Evolutionary conservation across 2,113 vertebrate species (phyloP).

Genomic region (mouse (Mus musculus)): GRCm39 chr11:118558501-118559000

Average conservation of each 20-base stretch:
- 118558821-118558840: rapidly evolving
- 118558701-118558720: not conserved
- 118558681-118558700: not conserved
- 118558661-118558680: rapidly evolving
- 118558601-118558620: not conserved
- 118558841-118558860: rapidly evolving
- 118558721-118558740: rapidly evolving
- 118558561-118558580: not conserved
- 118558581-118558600: not conserved
- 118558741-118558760: no score
- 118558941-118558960: not conserved
- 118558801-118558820: rapidly evolving
- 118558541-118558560: not conserved
- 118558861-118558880: rapidly evolving
- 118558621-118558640: rapidly evolving
- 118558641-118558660: not conserved
- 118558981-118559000: not conserved
- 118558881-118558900: rapidly evolving
- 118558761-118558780: rapidly evolving
- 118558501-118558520: not conserved
- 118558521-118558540: not conserved
- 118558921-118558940: not conserved
- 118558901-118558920: not conserved
- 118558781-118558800: rapidly evolving
- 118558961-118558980: no score